A percentile compares a stretch with the other conserved stretches of the same genome.
Conservation (phyloP, 1,140 invertebrate genomes). For the Heliconius hewitsoni region DNA sequence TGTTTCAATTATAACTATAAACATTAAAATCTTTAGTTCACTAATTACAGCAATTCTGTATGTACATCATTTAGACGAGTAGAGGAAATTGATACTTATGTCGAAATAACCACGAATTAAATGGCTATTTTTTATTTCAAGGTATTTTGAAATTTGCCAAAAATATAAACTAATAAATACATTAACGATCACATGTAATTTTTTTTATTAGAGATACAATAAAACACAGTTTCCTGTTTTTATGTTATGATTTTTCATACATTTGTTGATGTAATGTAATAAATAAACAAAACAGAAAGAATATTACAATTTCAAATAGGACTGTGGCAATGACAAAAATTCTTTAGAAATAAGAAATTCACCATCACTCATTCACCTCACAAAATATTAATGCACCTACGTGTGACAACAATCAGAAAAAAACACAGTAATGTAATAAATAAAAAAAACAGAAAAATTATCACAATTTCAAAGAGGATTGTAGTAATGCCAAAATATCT, state of each 20-base stretch:
- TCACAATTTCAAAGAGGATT: background rate
- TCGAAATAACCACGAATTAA: no score
- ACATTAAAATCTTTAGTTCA: no score
- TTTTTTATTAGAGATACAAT: background rate
- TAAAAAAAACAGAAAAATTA: background rate
- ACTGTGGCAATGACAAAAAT: background rate
- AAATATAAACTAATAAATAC: no score
- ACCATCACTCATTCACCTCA: background rate
- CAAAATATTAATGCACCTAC: no score
- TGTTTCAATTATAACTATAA: no score
- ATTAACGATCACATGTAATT: no score
- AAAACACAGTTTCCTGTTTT: background rate
- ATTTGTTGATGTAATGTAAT: background rate
- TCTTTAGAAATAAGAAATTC: background rate
- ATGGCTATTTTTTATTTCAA: no score
- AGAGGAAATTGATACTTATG: no score
- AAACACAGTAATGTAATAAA: background rate
- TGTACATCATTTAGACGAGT: no score
- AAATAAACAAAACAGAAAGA: background rate
- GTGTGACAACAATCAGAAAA: no score
- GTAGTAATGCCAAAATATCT: background rate
- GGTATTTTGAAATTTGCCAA: no score
- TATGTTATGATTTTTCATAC: background rate
- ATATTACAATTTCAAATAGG: background rate
- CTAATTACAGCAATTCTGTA: no score